Evolutionary conservation across 2,797 vertebrate genomes (phyloP), one percentile per base, ranked within the genome.

Genomic region (Bovichtus diacanthus): DNA sequence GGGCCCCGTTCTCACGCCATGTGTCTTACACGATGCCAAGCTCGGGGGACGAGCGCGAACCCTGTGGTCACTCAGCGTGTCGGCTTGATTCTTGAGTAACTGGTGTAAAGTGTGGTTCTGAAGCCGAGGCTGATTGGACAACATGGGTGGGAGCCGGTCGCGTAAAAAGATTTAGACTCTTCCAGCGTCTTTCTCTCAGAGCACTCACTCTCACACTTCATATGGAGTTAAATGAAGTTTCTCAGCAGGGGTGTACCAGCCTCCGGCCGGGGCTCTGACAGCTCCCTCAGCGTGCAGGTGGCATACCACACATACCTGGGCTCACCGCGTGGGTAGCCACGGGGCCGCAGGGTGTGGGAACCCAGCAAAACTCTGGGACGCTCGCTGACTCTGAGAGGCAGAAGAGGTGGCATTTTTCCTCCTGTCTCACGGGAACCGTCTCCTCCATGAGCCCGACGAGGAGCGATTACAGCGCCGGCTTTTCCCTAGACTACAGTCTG

Each of bases 251-350:
- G 86, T 12, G 74, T 36, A 47, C 51, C 66, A 65, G 81, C 50
- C 76, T 74, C 74, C 0, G 23, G 70, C 63, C 12, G 9, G 67
- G 76, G 2, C 73, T 44, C 74, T 78, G 66, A 70, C 67, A 12
- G 68, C 78, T 61, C 75, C 84, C 74, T 85, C 27, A 0, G 38
- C 19, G 66, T 47, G 86, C 90, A 92, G 92, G 91, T 93, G 92
- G 87, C 88, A 87, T 95, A 82, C 87, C 84, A 49, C 76, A 60
- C 86, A 90, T 92, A 92, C 90, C 90, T 86, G 74, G 41, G 10
- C 63, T 82, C 87, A 41, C 88, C 87, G 83, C 74, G 78, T 78
- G 90, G 84, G 91, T 89, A 87, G 68, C 23, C 76, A 70, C 71
- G 67, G 86, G 77, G 61, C 84, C 31, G 10, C 21, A 6, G 83